Evolutionary conservation across 2,113 vertebrate species (phyloP).

Genomic region (Okapia johnstoni): DNA sequence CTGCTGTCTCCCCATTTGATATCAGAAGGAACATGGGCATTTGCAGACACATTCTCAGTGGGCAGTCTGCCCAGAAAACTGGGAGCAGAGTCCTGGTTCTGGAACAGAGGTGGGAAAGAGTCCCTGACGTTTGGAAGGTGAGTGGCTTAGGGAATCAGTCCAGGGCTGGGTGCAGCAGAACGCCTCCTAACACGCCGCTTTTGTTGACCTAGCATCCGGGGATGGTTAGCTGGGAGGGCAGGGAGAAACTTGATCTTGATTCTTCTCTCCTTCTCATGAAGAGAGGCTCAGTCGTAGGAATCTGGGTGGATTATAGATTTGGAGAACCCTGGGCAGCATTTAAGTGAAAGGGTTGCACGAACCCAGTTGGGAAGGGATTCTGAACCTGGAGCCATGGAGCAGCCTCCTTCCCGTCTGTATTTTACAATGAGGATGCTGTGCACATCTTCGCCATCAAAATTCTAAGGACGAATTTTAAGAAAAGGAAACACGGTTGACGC

Average conservation of each 20-base stretch:
- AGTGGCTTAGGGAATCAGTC: neutral
- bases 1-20: neutral
- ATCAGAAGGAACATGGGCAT: conserved; percentile 6
- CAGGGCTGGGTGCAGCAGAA: neutral
- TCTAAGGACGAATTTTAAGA: neutral
- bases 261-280: neutral
- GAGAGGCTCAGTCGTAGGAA: neutral
- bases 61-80: conserved; percentile 48
- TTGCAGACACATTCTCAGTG: conserved; percentile 15
- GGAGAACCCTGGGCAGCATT: neutral
- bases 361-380: neutral
- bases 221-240: neutral
- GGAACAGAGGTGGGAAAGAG: neutral
- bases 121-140: neutral
- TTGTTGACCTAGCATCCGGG: neutral
- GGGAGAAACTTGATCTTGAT: neutral
- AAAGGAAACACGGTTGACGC: neutral
- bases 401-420: neutral
- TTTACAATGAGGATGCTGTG: neutral
- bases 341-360: neutral
- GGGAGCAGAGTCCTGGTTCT: conserved; percentile 7
- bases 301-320: neutral
- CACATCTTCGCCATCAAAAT: neutral
- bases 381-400: neutral
- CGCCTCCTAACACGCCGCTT: neutral